These are phyloP conservation scores for Hephaestus fuliginosus DNA, from an alignment of 2,797 vertebrate genomes.

Conservation along the genomic window DNA sequence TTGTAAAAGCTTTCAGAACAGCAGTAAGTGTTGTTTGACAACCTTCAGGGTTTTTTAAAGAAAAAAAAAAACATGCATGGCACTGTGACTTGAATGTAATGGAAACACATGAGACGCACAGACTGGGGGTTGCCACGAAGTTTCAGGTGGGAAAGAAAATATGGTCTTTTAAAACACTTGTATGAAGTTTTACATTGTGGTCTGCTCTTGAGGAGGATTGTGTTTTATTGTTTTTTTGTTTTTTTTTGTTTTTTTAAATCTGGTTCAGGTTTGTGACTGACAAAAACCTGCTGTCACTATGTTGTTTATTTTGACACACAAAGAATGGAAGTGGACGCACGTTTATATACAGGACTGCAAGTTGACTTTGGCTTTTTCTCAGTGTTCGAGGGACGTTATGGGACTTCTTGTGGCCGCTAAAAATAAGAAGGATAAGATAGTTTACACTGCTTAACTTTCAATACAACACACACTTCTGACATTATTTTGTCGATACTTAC, in stretches of 20 bases:
- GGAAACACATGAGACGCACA: not conserved
- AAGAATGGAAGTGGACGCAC: not conserved
- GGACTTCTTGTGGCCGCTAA: not conserved
- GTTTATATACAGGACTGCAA: constrained; percentile 7
- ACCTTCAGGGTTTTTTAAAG: not conserved
- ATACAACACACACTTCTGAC: not conserved
- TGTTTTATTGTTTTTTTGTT: too few species aligned
- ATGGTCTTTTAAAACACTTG: not conserved
- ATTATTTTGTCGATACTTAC: not conserved
- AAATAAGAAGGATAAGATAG: not conserved
- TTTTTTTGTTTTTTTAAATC: too few species aligned
- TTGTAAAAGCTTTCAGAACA: not conserved
- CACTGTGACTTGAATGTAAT: not conserved
- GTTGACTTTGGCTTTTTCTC: not conserved
- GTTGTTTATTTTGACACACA: not conserved
- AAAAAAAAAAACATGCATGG: not conserved
- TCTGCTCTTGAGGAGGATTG: not conserved
- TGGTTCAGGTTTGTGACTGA: not conserved
- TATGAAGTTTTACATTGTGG: not conserved
- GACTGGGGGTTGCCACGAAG: not conserved
- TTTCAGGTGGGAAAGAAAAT: not conserved
- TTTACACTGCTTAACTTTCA: constrained; percentile 20
- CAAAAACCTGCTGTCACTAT: constrained; percentile 1
- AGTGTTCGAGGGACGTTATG: not conserved
- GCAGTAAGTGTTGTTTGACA: not conserved